Evolutionary conservation across 1,140 invertebrate species (phyloP).

Genomic region (Drosophila dunni): DNA sequence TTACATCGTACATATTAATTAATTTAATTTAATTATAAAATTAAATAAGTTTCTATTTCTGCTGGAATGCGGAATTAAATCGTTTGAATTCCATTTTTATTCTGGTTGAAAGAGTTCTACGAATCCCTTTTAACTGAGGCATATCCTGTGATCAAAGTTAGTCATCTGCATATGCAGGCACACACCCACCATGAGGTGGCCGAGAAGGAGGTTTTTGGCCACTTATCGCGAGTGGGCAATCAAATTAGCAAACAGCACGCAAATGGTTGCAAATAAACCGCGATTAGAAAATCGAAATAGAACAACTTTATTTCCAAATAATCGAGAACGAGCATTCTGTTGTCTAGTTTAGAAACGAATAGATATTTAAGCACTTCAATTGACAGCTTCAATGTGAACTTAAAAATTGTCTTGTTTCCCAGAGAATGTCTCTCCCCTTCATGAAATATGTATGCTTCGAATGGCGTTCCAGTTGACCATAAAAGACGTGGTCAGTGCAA

Average conservation of each 20-base stretch:
- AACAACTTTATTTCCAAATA: conserved; percentile 49
- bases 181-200: background rate
- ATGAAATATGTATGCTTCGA: conserved; percentile 66
- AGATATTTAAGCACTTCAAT: conserved; percentile 56
- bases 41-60: too few species aligned
- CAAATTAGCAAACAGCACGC: conserved; percentile 80
- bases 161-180: conserved; percentile 13
- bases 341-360: background rate
- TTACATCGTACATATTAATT: too few species aligned
- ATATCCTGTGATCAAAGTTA: conserved; percentile 18
- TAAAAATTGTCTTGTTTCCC: conserved; percentile 23
- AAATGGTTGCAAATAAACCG: conserved; percentile 53
- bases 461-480: conserved; percentile 63
- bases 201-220: conserved; percentile 56
- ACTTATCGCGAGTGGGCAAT: conserved; percentile 62
- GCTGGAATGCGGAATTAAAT: too few species aligned
- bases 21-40: too few species aligned
- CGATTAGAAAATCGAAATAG: background rate
- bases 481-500: conserved; percentile 43
- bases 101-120: too few species aligned
- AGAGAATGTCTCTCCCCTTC: background rate
- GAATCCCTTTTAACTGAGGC: background rate
- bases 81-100: too few species aligned
- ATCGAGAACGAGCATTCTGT: conserved; percentile 14
- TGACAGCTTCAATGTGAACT: conserved; percentile 60